Base-by-base conservation (phyloP, 2,113 vertebrate genomes). In the Cyprinodon tularosa region DNA sequence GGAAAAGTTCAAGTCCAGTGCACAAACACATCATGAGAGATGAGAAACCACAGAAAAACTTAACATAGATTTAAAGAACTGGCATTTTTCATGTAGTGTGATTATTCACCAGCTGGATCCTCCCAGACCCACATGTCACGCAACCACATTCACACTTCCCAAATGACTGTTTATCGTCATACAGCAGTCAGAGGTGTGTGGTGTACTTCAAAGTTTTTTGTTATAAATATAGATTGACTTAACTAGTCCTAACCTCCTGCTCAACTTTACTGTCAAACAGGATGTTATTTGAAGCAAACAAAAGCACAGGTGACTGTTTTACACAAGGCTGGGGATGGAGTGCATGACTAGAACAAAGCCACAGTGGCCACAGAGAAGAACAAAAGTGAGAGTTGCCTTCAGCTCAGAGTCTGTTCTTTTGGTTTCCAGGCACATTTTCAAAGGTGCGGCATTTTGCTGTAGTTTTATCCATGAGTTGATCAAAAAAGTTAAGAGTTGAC, bases 391-490 rank as follows among this genome's bases (percentile, higher is more conserved):
- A 86, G 66, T 72, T 17, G 4, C 0, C 2, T 68, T 61, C 3
- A 7, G 20, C 40, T 45, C 4, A 4, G 10, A n/a, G 11, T 15
- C 1, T n/a, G 0, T 63, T 74, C 4, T 71, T 4, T 17, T 4
- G 37, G 50, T 20, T 61, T 72, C 10, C 17, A n/a, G 2, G 48
- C 1, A 5, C 1, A 8, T 2, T 68, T 78, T 68, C 48, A 68
- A 1, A 13, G 40, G 12, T 13, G 17, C 53, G 82, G 84, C 13
- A 75, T 86, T 88, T 90, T 85, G 29, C 77, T 69, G 84, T 80
- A 84, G 48, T 86, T 90, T 86, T 42, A 60, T 63, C 8, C 13
- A 45, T 36, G 13, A 12, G 5, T 1, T 40, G 6, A 50, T 47
- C 48, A 3, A 62, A 62, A 73, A 12, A 63, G 11, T 76, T 42